Evolutionary conservation across 2,888 invertebrate genomes (phyloP).

Genomic region (Drosophila macrospina): DNA sequence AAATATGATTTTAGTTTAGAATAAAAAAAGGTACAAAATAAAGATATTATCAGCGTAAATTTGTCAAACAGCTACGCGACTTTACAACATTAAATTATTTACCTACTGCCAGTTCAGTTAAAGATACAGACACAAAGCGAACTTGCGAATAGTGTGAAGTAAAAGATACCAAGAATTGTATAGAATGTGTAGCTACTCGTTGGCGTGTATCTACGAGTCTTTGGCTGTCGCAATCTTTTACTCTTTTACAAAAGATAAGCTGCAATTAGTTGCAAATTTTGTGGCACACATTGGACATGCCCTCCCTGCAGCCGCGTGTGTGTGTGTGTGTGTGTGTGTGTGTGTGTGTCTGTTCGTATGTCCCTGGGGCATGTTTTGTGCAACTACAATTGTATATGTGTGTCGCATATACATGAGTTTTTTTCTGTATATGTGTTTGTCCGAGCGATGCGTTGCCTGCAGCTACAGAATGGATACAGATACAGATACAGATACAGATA

Average conservation of each 20-base stretch:
- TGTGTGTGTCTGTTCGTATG: not conserved
- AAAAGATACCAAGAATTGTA: not conserved
- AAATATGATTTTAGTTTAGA: too few species aligned
- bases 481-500: conserved; percentile 15
- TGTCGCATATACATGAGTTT: conserved; percentile 7
- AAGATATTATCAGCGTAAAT: not conserved
- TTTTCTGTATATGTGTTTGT: conserved; percentile 11
- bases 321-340: not conserved
- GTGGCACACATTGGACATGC: conserved; percentile 55
- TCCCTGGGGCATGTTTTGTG: conserved; percentile 45
- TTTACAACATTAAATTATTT: conserved; percentile 9
- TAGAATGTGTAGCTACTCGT: conserved; percentile 9
- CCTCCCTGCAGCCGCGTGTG: not conserved
- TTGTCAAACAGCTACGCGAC: not conserved
- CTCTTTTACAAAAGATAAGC: conserved; percentile 53
- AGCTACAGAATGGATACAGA: conserved; percentile 41
- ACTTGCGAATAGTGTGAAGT: not conserved
- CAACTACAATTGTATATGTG: conserved; percentile 35
- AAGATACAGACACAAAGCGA: conserved; percentile 7
- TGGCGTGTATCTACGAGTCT: conserved; percentile 3
- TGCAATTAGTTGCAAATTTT: conserved; percentile 74
- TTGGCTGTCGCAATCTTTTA: conserved; percentile 29
- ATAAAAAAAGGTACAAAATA: too few species aligned
- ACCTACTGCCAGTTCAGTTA: conserved; percentile 5
- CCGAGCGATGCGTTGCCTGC: conserved; percentile 23